Conservation (phyloP, 2,113 vertebrate genomes). For the Rostratula benghalensis region DNA sequence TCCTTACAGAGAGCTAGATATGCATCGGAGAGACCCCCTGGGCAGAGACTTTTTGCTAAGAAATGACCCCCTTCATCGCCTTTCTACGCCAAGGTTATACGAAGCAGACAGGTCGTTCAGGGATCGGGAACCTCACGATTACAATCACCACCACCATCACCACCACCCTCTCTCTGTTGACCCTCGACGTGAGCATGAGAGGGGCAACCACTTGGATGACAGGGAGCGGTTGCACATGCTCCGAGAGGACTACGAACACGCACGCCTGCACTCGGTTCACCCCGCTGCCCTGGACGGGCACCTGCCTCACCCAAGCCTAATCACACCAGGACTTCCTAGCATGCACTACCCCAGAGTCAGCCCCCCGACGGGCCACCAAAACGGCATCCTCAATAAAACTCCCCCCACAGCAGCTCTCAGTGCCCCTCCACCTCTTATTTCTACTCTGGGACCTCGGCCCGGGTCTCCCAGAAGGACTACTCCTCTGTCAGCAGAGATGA, state of each 20-base stretch:
- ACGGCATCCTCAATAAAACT: slow-evolving; percentile 92
- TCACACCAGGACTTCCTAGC: slow-evolving; percentile 90
- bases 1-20: slow-evolving; percentile 91
- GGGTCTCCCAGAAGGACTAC: slow-evolving; percentile 95
- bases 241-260: slow-evolving; percentile 92
- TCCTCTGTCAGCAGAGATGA: slow-evolving; percentile 88
- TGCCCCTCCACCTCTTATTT: slow-evolving; percentile 93
- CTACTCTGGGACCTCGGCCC: slow-evolving; percentile 87
- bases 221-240: slow-evolving; percentile 91
- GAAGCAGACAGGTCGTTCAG: slow-evolving; percentile 91
- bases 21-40: slow-evolving; percentile 83
- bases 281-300: slow-evolving; percentile 88
- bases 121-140: slow-evolving; percentile 93
- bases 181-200: slow-evolving; percentile 89
- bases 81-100: slow-evolving; percentile 85
- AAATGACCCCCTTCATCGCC: slow-evolving; percentile 89
- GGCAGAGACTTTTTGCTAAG: slow-evolving; percentile 89
- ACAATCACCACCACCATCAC: slow-evolving; percentile 85
- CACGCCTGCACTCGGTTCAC: slow-evolving; percentile 88
- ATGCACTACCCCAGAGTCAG: slow-evolving; percentile 96
- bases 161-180: slow-evolving; percentile 86
- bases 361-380: slow-evolving; percentile 87
- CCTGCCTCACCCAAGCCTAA: slow-evolving; percentile 85
- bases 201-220: slow-evolving; percentile 85
- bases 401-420: slow-evolving; percentile 93